Conservation (phyloP, 2,888 invertebrate genomes). For the Drosophila infuscata region DNA sequence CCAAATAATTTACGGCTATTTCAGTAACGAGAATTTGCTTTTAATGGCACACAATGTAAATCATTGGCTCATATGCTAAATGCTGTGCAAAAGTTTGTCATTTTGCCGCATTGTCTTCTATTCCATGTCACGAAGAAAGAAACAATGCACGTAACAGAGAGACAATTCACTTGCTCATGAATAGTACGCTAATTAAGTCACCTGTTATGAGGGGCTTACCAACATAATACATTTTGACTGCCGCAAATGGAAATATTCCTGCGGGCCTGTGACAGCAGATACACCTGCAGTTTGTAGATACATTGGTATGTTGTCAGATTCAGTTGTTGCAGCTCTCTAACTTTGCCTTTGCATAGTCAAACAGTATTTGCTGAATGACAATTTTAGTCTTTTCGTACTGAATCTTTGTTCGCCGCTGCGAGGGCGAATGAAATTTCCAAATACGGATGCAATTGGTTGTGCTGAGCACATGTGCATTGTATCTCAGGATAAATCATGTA, state of each 20-base stretch:
- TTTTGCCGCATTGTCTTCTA: conserved; percentile 8
- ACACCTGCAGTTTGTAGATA: not conserved
- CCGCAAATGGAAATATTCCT: conserved; percentile 62
- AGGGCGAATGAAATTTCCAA: conserved; percentile 53
- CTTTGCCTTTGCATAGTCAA: conserved; percentile 20
- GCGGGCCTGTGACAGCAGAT: conserved; percentile 32
- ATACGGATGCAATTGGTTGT: conserved; percentile 1
- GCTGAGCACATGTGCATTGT: conserved; percentile 2
- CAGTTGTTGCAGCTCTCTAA: conserved; percentile 17
- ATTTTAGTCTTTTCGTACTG: conserved; percentile 33
- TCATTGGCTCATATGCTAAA: conserved; percentile 35
- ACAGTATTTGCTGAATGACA: conserved; percentile 20
- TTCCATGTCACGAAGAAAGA: conserved; percentile 1
- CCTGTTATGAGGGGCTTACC: conserved; percentile 56
- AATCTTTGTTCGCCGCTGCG: conserved; percentile 38
- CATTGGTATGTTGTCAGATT: conserved; percentile 1
- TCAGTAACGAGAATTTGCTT: conserved; percentile 44
- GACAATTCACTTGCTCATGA: conserved; percentile 38
- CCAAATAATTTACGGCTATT: conserved; percentile 64
- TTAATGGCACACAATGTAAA: conserved; percentile 14
- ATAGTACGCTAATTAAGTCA: conserved; percentile 65
- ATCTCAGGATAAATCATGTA: not conserved
- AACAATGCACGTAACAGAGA: conserved; percentile 18
- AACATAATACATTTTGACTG: conserved; percentile 62
- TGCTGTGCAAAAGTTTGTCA: conserved; percentile 24